Conservation (phyloP, 2,888 invertebrate genomes). For the Synergus gifuensis region DNA sequence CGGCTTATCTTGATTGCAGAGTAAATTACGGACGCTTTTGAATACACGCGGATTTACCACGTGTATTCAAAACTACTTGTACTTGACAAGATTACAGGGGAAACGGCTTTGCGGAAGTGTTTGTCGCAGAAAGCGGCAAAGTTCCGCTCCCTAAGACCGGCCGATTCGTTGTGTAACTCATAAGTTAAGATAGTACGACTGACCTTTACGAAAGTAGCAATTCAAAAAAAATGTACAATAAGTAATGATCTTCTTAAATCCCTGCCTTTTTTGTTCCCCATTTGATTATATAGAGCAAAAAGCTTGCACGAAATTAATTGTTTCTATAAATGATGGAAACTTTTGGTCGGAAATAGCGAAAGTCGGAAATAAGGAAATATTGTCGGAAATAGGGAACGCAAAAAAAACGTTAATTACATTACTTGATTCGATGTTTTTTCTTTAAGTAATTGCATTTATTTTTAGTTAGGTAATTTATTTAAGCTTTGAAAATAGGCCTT, state of each 20-base stretch:
- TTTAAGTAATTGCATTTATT: not conserved
- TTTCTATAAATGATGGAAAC: constrained; percentile 23
- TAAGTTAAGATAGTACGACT: constrained; percentile 26
- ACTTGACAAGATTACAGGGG: constrained; percentile 54
- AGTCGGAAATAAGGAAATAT: constrained; percentile 38
- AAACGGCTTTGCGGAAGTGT: constrained; percentile 63
- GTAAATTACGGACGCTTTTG: constrained; percentile 32
- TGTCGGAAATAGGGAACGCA: constrained; percentile 16
- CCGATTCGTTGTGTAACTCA: constrained; percentile 56
- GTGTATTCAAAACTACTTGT: not conserved
- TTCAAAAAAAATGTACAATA: not conserved
- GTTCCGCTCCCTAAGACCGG: constrained; percentile 47
- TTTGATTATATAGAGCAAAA: constrained; percentile 20
- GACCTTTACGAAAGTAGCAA: constrained; percentile 21
- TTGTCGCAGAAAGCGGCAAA: constrained; percentile 51
- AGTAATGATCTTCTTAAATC: not conserved
- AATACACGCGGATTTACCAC: constrained; percentile 23
- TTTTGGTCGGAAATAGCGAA: constrained; percentile 39
- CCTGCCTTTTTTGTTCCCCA: constrained; percentile 13
- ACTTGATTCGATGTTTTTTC: not conserved
- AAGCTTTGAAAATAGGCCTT: constrained; percentile 8
- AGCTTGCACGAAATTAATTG: constrained; percentile 1
- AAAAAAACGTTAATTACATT: constrained; percentile 26
- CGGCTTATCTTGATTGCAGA: constrained; percentile 29
- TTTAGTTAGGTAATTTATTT: not conserved